phyloP scores from a whole-genome alignment of 2,888 invertebrate species.

The Melieria picta region DNA sequence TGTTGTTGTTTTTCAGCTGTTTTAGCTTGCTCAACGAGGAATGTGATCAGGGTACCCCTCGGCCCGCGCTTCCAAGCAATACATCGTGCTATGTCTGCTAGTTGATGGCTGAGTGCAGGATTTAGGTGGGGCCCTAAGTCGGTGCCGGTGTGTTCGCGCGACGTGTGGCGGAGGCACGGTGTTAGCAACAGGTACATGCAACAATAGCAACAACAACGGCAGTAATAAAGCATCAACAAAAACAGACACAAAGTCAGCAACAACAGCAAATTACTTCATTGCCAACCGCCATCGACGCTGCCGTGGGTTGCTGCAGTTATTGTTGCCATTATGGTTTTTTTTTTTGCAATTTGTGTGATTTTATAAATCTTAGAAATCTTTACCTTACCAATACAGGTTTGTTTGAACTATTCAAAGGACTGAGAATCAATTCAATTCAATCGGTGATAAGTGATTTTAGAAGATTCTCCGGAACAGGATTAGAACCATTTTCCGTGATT shows the following conservation, averaged over 20 bases:
- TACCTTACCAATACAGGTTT: no score
- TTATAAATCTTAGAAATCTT: no score
- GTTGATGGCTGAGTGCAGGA: not conserved
- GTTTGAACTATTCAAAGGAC: no score
- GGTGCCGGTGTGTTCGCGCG: not conserved
- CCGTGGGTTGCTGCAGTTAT: no score
- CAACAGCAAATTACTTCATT: slow-evolving; percentile 15
- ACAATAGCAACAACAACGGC: not conserved
- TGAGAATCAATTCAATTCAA: no score
- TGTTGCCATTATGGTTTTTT: no score
- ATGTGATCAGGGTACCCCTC: not conserved
- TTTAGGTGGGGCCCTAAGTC: slow-evolving; percentile 18
- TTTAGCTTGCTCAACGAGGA: slow-evolving; percentile 17
- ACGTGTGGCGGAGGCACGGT: not conserved
- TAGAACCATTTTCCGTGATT: no score
- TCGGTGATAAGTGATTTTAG: no score
- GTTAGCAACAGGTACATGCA: slow-evolving; percentile 9
- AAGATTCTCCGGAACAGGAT: no score
- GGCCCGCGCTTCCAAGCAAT: not conserved
- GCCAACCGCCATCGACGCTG: slow-evolving; percentile 13
- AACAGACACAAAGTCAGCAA: not conserved
- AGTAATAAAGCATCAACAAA: not conserved
- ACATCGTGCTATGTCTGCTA: no score
- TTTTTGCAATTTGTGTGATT: no score
- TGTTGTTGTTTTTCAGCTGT: slow-evolving; percentile 20